These are phyloP conservation scores for Aphaenogaster ashmeadi DNA, from an alignment of 1,140 invertebrate genomes.

Conservation along the genomic window DNA sequence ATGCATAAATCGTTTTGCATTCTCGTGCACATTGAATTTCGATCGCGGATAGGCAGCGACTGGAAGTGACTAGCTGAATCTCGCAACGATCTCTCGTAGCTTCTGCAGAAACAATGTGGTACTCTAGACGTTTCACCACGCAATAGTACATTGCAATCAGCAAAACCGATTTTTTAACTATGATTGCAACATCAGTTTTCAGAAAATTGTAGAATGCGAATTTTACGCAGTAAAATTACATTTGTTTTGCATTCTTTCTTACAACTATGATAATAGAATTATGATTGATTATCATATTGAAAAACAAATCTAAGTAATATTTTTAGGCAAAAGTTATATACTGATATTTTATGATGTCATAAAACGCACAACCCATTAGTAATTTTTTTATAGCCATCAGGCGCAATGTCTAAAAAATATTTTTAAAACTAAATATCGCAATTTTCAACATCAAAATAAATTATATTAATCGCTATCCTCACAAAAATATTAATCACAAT, in stretches of 20 bases:
- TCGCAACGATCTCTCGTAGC: not conserved
- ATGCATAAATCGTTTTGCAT: constrained; percentile 2
- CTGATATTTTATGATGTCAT: not conserved
- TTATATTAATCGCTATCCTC: not conserved
- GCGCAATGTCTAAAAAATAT: constrained; percentile 1
- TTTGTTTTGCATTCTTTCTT: not conserved
- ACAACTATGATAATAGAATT: not conserved
- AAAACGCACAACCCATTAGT: not conserved
- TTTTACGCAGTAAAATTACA: not conserved
- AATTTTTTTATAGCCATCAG: not conserved
- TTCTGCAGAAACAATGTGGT: constrained; percentile 16
- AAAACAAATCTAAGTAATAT: not conserved
- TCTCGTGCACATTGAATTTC: not conserved
- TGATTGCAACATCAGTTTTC: constrained; percentile 26
- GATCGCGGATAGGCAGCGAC: not conserved
- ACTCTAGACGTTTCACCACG: not conserved
- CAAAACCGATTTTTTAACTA: constrained; percentile 14
- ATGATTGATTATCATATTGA: not conserved
- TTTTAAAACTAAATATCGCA: not conserved
- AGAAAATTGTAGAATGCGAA: not conserved
- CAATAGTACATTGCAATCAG: constrained; percentile 21
- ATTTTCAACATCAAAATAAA: not conserved
- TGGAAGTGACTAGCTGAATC: constrained; percentile 25
- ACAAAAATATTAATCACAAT: not conserved
- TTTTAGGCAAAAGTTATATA: not conserved